Conservation (phyloP, 2,113 vertebrate species). For the Spea multiplicata region DNA sequence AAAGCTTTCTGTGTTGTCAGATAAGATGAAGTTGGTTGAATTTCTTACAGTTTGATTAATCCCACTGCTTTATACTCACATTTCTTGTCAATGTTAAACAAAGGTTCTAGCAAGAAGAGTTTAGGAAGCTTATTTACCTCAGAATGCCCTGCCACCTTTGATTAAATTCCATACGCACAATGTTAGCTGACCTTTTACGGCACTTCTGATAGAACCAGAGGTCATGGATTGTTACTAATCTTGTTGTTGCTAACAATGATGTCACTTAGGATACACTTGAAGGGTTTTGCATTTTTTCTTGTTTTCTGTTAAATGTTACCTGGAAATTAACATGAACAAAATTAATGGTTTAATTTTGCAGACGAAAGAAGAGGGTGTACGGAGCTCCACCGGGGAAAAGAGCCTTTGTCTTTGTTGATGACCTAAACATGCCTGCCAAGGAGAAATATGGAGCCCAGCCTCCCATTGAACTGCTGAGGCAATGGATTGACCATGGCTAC, state of each 20-base stretch:
- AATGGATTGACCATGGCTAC: conserved; percentile 74
- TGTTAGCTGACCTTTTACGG: conserved; percentile 69
- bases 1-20: conserved; percentile 47
- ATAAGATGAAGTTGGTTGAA: conserved; percentile 57
- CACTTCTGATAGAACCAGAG: conserved; percentile 71
- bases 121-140: conserved; percentile 71
- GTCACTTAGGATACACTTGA: conserved; percentile 54
- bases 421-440: conserved; percentile 78
- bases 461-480: conserved; percentile 73
- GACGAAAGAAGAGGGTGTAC: conserved; percentile 63
- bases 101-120: conserved; percentile 59
- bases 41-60: conserved; percentile 64
- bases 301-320: conserved; percentile 59
- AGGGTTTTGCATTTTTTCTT: conserved; percentile 39
- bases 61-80: conserved; percentile 60
- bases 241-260: conserved; percentile 65
- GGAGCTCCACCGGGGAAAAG: conserved; percentile 59
- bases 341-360: conserved; percentile 72
- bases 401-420: conserved; percentile 76
- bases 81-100: conserved; percentile 62
- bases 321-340: conserved; percentile 68
- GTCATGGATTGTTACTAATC: conserved; percentile 61
- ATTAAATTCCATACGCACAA: conserved; percentile 71
- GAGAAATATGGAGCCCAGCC: conserved; percentile 74
- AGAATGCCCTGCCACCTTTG: conserved; percentile 63